Base-by-base conservation (phyloP, 2,888 invertebrate species). In the Eupsilia transversa region DNA sequence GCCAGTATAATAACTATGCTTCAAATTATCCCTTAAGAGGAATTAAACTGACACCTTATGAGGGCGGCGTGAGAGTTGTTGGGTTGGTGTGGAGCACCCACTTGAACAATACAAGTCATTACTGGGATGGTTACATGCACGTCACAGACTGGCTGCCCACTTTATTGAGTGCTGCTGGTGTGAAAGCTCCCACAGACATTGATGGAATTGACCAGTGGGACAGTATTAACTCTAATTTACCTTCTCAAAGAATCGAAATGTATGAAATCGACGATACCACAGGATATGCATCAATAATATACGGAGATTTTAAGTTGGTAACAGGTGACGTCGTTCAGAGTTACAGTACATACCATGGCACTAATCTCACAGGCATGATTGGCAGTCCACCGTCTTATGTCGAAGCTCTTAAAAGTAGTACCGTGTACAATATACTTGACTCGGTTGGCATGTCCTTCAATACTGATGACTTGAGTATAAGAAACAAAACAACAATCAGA, bases 81-180 rank as follows among this genome's bases (percentile, higher is more conserved):
- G 98, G 97, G 0, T 97, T 98, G 33, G 92, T 99, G 60, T 98
- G 98, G 97, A 98, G 92, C 75, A 87, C 92, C 27, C 87, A 85
- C 41, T 85, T 94, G 72, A 89, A 89, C 59, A 89, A 88, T 38
- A 78, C 90, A 6, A 97, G 97, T 82, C 91, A 95, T 87, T 83
- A 91, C 57, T 96, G 94, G 94, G 92, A 93, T 56, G 95, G 95
- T 4, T 93, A 98, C 79, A 97, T 99, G 86, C 98, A 98, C 89
- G 97, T 98, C 5, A 97, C 97, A 20, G 99, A 99, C 92, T 98
- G 98, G 98, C 90, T 98, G 41, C 98, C 99, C 0, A 99, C 99
- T 0, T 93, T 98, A 12, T 92, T 97, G 61, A 86, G 85, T 67
- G 95, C 95, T 30, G 92, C 90, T n/a, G 94, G 93, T 52, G 86